Evolutionary conservation across 2,797 vertebrate genomes (phyloP).

Genomic region (Poecile montanus): DNA sequence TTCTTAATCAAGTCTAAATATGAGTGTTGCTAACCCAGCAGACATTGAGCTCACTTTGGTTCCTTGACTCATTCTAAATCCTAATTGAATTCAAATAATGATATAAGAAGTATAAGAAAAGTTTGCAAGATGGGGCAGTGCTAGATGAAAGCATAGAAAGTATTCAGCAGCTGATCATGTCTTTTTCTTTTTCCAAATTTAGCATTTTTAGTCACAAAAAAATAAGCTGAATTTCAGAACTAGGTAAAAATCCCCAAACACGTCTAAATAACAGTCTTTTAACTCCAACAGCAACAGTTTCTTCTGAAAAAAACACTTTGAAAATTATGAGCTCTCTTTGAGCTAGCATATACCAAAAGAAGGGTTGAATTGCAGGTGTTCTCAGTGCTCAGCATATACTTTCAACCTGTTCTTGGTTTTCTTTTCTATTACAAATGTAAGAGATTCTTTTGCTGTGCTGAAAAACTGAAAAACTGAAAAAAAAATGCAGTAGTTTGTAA

Average conservation of each 20-base stretch:
- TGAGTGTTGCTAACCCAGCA: not conserved
- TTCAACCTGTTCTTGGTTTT: not conserved
- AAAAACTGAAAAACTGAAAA: not conserved
- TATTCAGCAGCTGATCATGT: not conserved
- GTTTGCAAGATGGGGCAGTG: not conserved
- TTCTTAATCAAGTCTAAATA: not conserved
- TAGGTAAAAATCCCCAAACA: not conserved
- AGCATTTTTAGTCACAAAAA: not conserved
- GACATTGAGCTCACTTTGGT: not conserved
- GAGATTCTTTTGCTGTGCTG: not conserved
- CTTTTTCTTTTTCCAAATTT: not conserved
- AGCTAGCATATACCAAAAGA: not conserved
- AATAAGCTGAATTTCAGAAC: not conserved
- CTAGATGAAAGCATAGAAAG: not conserved
- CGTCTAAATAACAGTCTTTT: not conserved
- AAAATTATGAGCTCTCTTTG: conserved; percentile 11
- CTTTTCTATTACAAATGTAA: conserved; percentile 44
- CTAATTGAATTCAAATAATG: not conserved
- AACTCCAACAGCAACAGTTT: not conserved
- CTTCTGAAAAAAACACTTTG: conserved; percentile 9
- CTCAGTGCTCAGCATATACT: not conserved
- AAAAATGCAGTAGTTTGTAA: not conserved
- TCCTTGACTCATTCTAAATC: not conserved
- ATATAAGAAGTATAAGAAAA: not conserved
- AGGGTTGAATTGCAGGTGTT: conserved; percentile 22